Evolutionary conservation across 1,140 invertebrate species (phyloP).

Genomic region (Neotoxoptera formosana): DNA sequence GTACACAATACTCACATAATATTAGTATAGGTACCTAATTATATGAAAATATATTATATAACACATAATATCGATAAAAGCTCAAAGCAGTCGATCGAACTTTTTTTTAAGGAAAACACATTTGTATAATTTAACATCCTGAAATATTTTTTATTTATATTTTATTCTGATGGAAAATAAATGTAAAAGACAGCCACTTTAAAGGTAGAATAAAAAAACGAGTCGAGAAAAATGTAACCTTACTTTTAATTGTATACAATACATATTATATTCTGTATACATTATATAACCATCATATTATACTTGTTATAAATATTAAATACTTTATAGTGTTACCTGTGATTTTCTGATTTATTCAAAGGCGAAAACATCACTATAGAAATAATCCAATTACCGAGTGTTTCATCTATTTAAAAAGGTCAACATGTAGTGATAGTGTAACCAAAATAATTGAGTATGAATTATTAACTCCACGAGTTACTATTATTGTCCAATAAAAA

Average conservation of each 20-base stretch:
- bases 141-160: too few species aligned
- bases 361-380: background rate
- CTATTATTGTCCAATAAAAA: background rate
- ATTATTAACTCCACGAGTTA: background rate
- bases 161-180: background rate
- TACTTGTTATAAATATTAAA: background rate
- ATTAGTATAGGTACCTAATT: background rate
- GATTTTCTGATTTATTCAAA: background rate
- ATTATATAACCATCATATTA: background rate
- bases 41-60: background rate
- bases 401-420: background rate
- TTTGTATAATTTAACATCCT: too few species aligned
- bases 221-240: background rate
- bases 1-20: background rate
- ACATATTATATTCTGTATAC: background rate
- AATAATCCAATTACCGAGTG: background rate
- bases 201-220: background rate
- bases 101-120: background rate
- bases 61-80: background rate
- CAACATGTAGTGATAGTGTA: background rate
- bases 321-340: background rate
- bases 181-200: background rate
- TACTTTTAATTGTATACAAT: background rate
- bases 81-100: background rate
- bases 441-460: conserved; percentile 13